Percentiles rank a stretch among this genome's conserved stretches.
phyloP scores from a whole-genome alignment of 1,140 invertebrate genomes.

The Hylaeus volcanicus region DNA sequence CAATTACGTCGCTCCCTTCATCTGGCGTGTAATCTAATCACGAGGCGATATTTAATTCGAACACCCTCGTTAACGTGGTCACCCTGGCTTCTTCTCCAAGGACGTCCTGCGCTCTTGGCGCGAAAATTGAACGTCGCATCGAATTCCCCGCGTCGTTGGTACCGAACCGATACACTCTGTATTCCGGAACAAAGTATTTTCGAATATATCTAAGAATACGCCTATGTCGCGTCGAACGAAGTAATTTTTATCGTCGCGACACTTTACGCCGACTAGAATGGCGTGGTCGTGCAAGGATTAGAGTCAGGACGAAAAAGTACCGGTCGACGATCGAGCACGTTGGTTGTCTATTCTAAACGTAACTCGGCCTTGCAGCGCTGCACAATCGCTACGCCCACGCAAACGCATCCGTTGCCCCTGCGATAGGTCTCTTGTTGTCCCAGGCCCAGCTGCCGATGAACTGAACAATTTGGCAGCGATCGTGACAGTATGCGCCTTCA shows the following conservation, averaged over 20 bases:
- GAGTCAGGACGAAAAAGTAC: neutral
- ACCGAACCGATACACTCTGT: no score
- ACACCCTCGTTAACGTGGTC: neutral
- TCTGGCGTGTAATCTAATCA: conserved; percentile 8
- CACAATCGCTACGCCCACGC: conserved; percentile 21
- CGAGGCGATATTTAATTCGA: neutral
- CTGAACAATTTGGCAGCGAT: conserved; percentile 53
- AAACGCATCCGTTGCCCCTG: conserved; percentile 1
- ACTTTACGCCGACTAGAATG: no score
- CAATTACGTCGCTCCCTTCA: no score
- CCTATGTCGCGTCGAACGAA: neutral
- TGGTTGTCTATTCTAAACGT: conserved; percentile 1
- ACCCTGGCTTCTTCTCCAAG: neutral
- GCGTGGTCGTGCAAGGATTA: no score
- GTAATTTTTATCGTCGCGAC: neutral
- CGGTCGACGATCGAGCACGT: neutral
- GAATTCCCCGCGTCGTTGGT: no score
- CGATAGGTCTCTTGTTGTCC: neutral
- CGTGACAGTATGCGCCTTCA: conserved; percentile 24
- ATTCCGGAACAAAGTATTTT: neutral
- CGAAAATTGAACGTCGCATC: neutral
- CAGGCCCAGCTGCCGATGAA: neutral
- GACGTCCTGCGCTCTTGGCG: neutral
- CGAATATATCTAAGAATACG: neutral
- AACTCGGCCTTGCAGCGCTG: conserved; percentile 14